A percentile compares a stretch with the other conserved stretches of the same genome.
Evolutionary conservation across 2,113 vertebrate species (phyloP).

Genomic region (Melanerpes formicivorus): DNA sequence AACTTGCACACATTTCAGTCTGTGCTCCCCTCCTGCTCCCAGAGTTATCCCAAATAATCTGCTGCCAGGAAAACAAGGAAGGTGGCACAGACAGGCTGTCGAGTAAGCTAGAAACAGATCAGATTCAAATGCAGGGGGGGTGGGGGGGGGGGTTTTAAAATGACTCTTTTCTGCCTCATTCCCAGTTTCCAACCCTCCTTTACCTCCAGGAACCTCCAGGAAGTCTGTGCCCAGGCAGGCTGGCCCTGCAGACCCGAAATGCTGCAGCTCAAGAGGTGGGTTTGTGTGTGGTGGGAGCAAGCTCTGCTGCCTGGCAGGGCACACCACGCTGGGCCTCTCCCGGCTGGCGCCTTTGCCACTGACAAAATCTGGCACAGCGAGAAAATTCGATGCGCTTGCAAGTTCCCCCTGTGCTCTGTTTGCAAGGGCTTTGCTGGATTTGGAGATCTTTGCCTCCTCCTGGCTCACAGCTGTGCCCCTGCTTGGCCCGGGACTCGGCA

Average conservation of each 20-base stretch:
- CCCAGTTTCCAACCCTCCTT: not conserved
- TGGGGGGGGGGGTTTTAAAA: not conserved
- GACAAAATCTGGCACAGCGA: constrained; percentile 49
- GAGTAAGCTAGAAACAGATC: not conserved
- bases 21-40: constrained; percentile 19
- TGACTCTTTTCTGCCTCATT: not conserved
- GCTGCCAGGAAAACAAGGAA: constrained; percentile 16
- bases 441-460: constrained; percentile 30
- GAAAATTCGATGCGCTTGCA: constrained; percentile 46
- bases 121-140: not conserved
- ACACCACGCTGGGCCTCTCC: not conserved
- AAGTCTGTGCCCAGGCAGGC: not conserved
- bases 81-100: constrained; percentile 3
- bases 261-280: fast-evolving
- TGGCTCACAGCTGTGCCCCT: fast-evolving
- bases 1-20: not conserved
- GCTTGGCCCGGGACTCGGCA: not conserved
- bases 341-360: not conserved
- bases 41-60: constrained; percentile 40
- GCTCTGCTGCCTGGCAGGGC: not conserved
- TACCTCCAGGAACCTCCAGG: not conserved
- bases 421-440: constrained; percentile 43
- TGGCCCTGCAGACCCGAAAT: not conserved
- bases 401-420: not conserved
- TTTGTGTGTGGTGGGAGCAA: not conserved